A percentile compares a stretch with the other conserved stretches of the same genome.
phyloP scores from a whole-genome alignment of 2,888 invertebrate species.

The Biston betularia region DNA sequence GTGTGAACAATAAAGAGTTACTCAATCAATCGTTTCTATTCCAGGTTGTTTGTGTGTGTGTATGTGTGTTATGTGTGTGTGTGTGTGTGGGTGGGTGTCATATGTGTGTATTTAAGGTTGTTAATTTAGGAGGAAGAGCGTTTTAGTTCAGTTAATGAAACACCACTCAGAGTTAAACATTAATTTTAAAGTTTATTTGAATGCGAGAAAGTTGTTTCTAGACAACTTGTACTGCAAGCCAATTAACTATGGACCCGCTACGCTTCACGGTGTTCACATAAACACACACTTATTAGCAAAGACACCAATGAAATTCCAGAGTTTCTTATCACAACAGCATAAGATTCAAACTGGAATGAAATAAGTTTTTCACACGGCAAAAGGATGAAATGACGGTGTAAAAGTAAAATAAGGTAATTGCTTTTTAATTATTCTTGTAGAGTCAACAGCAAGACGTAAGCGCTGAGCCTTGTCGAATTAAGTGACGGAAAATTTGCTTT shows the following conservation, averaged over 20 bases:
- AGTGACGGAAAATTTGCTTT: conserved; percentile 17
- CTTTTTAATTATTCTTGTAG: conserved; percentile 43
- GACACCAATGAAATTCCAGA: conserved; percentile 10
- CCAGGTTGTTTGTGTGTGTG: too few species aligned
- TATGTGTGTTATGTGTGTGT: too few species aligned
- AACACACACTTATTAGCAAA: conserved; percentile 28
- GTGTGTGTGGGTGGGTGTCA: too few species aligned
- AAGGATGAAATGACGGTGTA: conserved; percentile 15
- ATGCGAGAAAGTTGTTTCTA: background rate
- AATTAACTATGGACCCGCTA: conserved; percentile 15
- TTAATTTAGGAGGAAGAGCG: too few species aligned
- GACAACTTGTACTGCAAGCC: conserved; percentile 10
- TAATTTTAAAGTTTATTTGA: background rate
- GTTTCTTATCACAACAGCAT: conserved; percentile 24
- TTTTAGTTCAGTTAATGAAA: too few species aligned
- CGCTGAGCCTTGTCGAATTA: conserved; percentile 26
- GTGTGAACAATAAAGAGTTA: too few species aligned
- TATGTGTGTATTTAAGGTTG: too few species aligned
- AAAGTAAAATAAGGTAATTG: conserved; percentile 40
- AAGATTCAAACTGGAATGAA: conserved; percentile 26
- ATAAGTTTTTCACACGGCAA: conserved; percentile 16
- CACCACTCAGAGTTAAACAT: too few species aligned
- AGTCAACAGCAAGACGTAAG: conserved; percentile 27
- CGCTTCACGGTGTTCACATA: conserved; percentile 29
- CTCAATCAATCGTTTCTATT: too few species aligned